These are phyloP conservation scores for Umimayanthus kanabou DNA, from an alignment of 92 coral and sea anemone species.

Conservation along the genomic window DNA sequence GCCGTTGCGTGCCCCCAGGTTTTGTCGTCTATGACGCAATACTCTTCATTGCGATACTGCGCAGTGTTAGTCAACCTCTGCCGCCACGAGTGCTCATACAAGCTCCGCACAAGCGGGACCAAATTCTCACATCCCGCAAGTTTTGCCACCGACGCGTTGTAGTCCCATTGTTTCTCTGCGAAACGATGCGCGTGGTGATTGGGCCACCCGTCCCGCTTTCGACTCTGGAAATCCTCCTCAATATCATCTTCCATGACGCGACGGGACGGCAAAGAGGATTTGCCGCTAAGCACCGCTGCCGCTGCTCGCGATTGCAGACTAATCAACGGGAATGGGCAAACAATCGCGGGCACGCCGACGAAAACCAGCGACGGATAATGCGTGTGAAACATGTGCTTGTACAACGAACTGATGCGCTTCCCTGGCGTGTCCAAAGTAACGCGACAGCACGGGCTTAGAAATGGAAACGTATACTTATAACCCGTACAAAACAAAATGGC, in stretches of 20 bases:
- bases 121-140: conserved; percentile 66
- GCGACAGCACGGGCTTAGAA: conserved; percentile 62
- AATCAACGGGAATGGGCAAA: conserved; percentile 83
- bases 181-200: conserved; percentile 69
- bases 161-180: conserved; percentile 68
- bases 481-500: conserved; percentile 87
- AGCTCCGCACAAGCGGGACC: conserved; percentile 41
- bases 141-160: conserved; percentile 59
- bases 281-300: conserved; percentile 66
- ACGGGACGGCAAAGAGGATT: conserved; percentile 57
- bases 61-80: neutral
- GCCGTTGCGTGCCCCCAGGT: neutral
- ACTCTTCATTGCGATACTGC: conserved; percentile 19
- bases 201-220: conserved; percentile 54
- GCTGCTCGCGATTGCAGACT: conserved; percentile 71
- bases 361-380: conserved; percentile 69
- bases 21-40: neutral
- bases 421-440: conserved; percentile 50
- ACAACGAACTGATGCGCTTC: conserved; percentile 71
- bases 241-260: conserved; percentile 74
- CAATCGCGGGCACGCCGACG: conserved; percentile 67
- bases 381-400: conserved; percentile 79
- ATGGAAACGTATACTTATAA: conserved; percentile 78
- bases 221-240: conserved; percentile 64
- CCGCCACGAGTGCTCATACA: conserved; percentile 53